These are phyloP conservation scores for Steinernema carpocapsae DNA, from an alignment of 2,888 invertebrate species.

Conservation along the genomic window DNA sequence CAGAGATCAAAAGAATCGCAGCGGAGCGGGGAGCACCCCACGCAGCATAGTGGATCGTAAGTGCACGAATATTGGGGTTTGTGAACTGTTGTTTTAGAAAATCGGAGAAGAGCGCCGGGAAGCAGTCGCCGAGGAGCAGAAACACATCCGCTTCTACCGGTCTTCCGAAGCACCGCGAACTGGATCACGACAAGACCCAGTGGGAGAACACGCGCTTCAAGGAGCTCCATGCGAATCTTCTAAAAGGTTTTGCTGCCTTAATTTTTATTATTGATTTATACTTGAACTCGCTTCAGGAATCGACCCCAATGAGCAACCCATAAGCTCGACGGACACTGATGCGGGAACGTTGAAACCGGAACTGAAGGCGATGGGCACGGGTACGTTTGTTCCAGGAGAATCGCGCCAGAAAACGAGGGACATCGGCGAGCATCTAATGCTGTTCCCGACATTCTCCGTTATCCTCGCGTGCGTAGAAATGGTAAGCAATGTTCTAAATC, in stretches of 20 bases:
- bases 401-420: constrained; percentile 15
- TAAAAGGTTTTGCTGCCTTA: not conserved
- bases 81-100: not conserved
- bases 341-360: not conserved
- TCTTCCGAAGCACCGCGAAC: not conserved
- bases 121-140: not conserved
- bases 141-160: not conserved
- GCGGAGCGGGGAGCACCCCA: not conserved
- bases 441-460: constrained; percentile 32
- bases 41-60: not conserved
- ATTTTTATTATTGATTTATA: not conserved
- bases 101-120: not conserved
- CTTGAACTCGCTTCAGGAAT: not conserved
- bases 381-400: constrained; percentile 28
- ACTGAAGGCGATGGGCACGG: not conserved
- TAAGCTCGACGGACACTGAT: not conserved
- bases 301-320: not conserved
- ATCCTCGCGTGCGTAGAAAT: constrained; percentile 32
- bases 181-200: constrained; percentile 16
- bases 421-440: constrained; percentile 30
- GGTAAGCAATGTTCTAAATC: not conserved
- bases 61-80: not conserved
- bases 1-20: not conserved
- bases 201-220: constrained; percentile 26
- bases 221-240: not conserved